These are phyloP conservation scores for Muscidifurax raptorellus DNA, from an alignment of 1,140 invertebrate genomes.

Conservation along the genomic window DNA sequence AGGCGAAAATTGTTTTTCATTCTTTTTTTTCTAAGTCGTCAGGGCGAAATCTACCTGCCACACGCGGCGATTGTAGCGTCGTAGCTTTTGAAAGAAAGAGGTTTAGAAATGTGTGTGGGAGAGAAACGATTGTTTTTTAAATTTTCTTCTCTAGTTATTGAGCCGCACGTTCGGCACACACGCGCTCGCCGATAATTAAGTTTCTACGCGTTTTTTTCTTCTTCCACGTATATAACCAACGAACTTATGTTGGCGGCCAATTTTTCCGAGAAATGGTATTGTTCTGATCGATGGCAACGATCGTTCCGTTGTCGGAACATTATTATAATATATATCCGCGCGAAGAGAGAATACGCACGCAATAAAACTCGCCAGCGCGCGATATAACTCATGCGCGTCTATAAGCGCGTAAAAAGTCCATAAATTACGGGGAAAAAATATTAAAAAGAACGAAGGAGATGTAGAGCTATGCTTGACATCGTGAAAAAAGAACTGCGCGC, in stretches of 20 bases:
- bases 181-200: no score
- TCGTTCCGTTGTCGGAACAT: not conserved
- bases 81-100: not conserved
- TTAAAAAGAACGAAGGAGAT: slow-evolving; percentile 5
- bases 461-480: not conserved
- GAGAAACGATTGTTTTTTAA: not conserved
- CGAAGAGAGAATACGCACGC: no score
- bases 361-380: not conserved
- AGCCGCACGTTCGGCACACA: not conserved
- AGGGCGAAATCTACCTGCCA: not conserved
- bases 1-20: slow-evolving; percentile 20
- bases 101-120: no score
- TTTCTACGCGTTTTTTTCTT: not conserved
- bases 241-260: not conserved
- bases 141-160: slow-evolving; percentile 39
- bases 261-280: no score
- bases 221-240: no score
- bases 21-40: not conserved
- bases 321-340: not conserved
- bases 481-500: not conserved
- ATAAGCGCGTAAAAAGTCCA: not conserved
- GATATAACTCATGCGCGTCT: not conserved
- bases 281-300: not conserved
- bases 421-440: not conserved
- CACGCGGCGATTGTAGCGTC: slow-evolving; percentile 10